These are phyloP conservation scores for Phoxinus phoxinus DNA, from an alignment of 2,113 vertebrate species.

Conservation along the genomic window DNA sequence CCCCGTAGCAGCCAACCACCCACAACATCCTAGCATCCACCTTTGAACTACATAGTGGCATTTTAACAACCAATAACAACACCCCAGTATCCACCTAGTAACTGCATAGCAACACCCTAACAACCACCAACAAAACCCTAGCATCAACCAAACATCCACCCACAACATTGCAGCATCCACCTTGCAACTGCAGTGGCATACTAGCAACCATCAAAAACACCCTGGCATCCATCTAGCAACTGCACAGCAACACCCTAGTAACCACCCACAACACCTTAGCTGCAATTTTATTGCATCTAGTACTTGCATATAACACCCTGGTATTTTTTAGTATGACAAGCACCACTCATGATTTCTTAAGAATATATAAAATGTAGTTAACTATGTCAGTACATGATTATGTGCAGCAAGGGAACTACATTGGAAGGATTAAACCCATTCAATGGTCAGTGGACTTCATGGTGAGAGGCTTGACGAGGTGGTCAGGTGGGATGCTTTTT, in stretches of 20 bases:
- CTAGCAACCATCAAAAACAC: not conserved
- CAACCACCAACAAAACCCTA: not conserved
- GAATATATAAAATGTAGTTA: not conserved
- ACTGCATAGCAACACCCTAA: not conserved
- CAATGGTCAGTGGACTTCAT: conserved; percentile 45
- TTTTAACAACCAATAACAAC: not conserved
- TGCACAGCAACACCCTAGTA: not conserved
- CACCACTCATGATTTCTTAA: not conserved
- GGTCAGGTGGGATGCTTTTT: conserved; percentile 7
- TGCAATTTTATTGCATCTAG: no score
- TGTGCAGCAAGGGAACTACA: not conserved
- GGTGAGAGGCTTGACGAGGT: not conserved
- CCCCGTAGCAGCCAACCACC: not conserved
- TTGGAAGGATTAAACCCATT: conserved; percentile 45
- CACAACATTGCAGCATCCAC: not conserved
- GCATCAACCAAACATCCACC: not conserved
- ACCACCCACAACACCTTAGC: not conserved
- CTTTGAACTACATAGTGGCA: no score
- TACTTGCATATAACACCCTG: not conserved
- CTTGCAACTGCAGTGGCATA: not conserved
- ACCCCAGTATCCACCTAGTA: not conserved
- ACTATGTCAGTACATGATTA: not conserved
- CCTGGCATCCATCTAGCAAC: not conserved
- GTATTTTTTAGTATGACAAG: not conserved
- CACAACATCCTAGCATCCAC: not conserved